A percentile compares a stretch with the other conserved stretches of the same genome.
Evolutionary conservation across 2,797 vertebrate species (phyloP).

Genomic region (Vultur gryphus): DNA sequence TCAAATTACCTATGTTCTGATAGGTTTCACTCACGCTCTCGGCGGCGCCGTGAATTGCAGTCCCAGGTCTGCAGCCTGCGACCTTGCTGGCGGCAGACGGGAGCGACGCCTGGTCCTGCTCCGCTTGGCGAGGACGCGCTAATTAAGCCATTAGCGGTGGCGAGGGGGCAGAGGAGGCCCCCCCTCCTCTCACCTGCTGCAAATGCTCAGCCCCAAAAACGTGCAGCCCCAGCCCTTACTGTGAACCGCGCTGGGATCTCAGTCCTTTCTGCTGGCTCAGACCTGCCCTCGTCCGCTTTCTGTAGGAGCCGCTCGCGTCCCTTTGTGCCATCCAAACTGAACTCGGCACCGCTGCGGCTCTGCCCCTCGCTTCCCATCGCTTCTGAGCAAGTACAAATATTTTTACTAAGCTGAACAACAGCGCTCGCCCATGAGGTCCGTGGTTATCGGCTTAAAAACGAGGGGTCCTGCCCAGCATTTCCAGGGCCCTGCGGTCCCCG

Average conservation of each 20-base stretch:
- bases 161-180: not conserved
- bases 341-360: too few relatives aligned
- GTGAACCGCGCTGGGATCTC: accelerated
- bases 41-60: accelerated
- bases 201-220: not conserved
- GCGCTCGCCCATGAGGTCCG: accelerated
- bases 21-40: not conserved
- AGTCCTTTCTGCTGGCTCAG: not conserved
- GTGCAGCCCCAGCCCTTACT: not conserved
- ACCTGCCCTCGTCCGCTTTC: accelerated
- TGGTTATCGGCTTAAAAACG: accelerated
- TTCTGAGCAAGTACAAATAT: not conserved
- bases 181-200: not conserved
- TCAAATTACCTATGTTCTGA: conserved; percentile 24
- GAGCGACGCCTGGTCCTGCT: not conserved
- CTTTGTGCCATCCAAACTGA: accelerated
- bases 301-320: not conserved
- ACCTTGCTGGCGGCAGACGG: not conserved
- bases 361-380: not conserved
- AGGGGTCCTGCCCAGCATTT: not conserved
- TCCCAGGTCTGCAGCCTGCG: accelerated
- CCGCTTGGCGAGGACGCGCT: not conserved
- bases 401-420: too few relatives aligned
- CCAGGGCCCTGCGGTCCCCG: not conserved
- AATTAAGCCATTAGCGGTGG: not conserved